Conservation (phyloP, 2,113 vertebrate genomes). For the Reinhardtius hippoglossoides region DNA sequence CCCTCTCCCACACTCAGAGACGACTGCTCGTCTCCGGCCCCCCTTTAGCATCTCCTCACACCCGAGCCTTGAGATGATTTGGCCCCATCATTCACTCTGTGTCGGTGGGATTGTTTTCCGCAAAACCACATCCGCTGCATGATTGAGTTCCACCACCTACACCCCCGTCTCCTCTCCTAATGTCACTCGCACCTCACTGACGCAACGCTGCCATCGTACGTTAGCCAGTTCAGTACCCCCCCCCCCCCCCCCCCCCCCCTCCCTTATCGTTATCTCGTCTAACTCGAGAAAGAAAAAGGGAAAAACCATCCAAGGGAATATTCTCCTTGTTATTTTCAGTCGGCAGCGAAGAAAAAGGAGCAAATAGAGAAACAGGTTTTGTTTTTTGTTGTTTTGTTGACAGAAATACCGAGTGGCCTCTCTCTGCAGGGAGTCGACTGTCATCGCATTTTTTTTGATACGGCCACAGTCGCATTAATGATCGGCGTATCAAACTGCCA, state of each 20-base stretch:
- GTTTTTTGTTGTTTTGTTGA: slow-evolving; percentile 54
- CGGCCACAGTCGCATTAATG: slow-evolving; percentile 28
- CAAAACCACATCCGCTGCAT: slow-evolving; percentile 41
- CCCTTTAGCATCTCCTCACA: slow-evolving; percentile 19
- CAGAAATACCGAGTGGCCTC: slow-evolving; percentile 54
- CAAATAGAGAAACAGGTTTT: slow-evolving; percentile 12
- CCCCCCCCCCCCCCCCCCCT: slow-evolving; percentile 37
- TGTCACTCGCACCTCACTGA: slow-evolving; percentile 59
- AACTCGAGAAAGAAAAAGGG: slow-evolving; percentile 12
- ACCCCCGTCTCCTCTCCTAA: slow-evolving; percentile 48
- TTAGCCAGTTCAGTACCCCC: slow-evolving; percentile 40
- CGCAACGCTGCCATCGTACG: slow-evolving; percentile 52
- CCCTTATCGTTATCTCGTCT: slow-evolving; percentile 37
- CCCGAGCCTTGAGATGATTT: slow-evolving; percentile 36
- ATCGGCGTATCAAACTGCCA: slow-evolving; percentile 23
- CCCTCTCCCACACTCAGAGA: slow-evolving; percentile 26
- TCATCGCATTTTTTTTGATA: slow-evolving; percentile 52
- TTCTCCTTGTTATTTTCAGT: slow-evolving; percentile 49
- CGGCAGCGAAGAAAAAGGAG: slow-evolving; percentile 24
- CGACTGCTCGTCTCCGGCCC: slow-evolving; percentile 8
- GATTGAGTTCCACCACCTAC: slow-evolving; percentile 64
- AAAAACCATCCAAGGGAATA: slow-evolving; percentile 24
- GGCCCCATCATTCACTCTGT: slow-evolving; percentile 50
- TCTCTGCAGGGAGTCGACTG: slow-evolving; percentile 10
- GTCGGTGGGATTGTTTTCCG: slow-evolving; percentile 44